These are phyloP conservation scores for Muscicapa comitata DNA, from an alignment of 2,797 vertebrate species.

Conservation along the genomic window DNA sequence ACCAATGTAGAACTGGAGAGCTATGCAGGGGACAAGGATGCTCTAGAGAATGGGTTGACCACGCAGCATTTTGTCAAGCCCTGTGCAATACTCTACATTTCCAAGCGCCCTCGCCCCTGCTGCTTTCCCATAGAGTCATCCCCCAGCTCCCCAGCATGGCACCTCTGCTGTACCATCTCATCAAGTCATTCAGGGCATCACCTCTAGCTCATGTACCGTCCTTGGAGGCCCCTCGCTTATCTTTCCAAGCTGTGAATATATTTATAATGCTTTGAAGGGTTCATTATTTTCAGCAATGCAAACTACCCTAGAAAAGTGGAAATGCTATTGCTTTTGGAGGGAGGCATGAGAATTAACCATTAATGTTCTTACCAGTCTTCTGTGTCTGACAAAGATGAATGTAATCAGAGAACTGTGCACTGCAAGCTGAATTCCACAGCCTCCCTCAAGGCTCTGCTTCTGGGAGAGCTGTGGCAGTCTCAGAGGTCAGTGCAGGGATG, in stretches of 20 bases:
- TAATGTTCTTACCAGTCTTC: not conserved
- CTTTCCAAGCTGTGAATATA: conserved; percentile 62
- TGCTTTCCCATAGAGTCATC: conserved; percentile 21
- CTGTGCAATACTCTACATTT: conserved; percentile 91
- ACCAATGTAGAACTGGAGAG: conserved; percentile 81
- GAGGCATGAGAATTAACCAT: not conserved
- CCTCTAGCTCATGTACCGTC: not conserved
- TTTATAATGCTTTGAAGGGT: conserved; percentile 48
- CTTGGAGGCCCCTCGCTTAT: conserved; percentile 22
- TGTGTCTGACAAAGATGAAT: not conserved
- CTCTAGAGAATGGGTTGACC: conserved; percentile 75
- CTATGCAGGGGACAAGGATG: conserved; percentile 74
- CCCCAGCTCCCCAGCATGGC: conserved; percentile 26
- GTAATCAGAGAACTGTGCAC: not conserved
- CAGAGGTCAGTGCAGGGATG: not conserved
- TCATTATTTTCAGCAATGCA: conserved; percentile 40
- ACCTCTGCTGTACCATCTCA: conserved; percentile 54
- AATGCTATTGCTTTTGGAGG: conserved; percentile 40
- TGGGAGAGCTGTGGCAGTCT: not conserved
- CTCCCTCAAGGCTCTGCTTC: not conserved
- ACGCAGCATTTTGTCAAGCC: conserved; percentile 94
- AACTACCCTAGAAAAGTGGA: conserved; percentile 42
- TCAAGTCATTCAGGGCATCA: conserved; percentile 55
- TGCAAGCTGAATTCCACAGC: not conserved
- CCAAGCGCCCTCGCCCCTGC: not conserved